Evolutionary conservation across 2,113 vertebrate genomes (phyloP).

Genomic region (Aix galericulata): DNA sequence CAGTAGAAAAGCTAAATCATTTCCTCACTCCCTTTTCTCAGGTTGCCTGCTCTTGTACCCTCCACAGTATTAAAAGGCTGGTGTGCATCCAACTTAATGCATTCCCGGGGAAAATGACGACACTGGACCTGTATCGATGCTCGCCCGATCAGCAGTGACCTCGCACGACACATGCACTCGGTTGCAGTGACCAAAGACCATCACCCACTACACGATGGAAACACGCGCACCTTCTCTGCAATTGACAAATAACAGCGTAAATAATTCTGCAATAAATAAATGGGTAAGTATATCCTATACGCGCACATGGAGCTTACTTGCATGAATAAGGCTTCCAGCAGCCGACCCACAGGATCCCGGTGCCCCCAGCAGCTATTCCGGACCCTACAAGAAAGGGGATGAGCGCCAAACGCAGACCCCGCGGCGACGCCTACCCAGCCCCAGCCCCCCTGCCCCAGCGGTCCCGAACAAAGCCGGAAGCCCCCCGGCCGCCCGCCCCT

Average conservation of each 20-base stretch:
- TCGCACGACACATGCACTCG: background rate
- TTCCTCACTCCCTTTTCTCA: background rate
- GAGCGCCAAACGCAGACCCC: background rate
- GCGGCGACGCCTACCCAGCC: no score
- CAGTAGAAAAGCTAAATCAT: background rate
- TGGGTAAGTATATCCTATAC: no score
- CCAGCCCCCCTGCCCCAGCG: no score
- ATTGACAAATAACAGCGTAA: no score
- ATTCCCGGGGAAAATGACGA: background rate
- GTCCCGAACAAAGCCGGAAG: background rate
- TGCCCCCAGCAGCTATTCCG: background rate
- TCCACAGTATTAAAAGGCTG: background rate
- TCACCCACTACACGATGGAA: background rate
- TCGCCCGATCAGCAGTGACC: background rate
- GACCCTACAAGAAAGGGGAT: background rate
- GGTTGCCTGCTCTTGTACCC: background rate
- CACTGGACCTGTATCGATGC: background rate
- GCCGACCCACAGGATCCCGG: background rate
- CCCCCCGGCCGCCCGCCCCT: rapidly evolving
- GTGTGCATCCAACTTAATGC: background rate
- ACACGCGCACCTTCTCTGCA: background rate
- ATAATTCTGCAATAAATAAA: no score
- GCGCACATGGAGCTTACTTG: background rate
- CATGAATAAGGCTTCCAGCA: background rate
- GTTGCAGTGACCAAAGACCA: background rate